These are phyloP conservation scores for Oryzias melastigma DNA, from an alignment of 2,113 vertebrate genomes.

Conservation along the genomic window DNA sequence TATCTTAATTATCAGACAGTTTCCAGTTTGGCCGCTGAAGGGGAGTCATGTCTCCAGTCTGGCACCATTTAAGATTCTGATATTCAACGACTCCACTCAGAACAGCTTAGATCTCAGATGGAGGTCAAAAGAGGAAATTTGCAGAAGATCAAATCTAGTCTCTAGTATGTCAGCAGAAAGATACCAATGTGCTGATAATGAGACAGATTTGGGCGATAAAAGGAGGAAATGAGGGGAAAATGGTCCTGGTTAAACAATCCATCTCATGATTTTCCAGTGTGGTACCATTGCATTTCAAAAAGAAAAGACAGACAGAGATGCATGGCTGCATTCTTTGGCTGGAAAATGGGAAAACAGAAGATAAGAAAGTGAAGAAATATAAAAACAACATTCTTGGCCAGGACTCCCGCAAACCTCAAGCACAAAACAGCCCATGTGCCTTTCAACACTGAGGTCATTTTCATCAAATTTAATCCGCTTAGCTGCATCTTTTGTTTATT, in stretches of 20 bases:
- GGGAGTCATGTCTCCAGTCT: conserved; percentile 8
- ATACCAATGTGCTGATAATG: conserved; percentile 30
- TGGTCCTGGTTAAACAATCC: conserved; percentile 7
- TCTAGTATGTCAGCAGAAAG: conserved; percentile 24
- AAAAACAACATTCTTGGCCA: conserved; percentile 48
- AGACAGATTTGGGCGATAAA: not conserved
- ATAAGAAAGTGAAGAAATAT: conserved; percentile 41
- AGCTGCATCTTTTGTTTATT: conserved; percentile 22
- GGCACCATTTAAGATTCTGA: conserved; percentile 10
- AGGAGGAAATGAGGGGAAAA: conserved; percentile 18
- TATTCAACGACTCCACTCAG: conserved; percentile 22
- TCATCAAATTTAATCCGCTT: conserved; percentile 15
- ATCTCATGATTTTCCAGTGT: conserved; percentile 26
- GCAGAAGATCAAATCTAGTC: conserved; percentile 32
- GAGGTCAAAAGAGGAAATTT: conserved; percentile 23
- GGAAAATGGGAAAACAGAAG: conserved; percentile 29
- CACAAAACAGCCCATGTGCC: conserved; percentile 32
- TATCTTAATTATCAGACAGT: conserved; percentile 11
- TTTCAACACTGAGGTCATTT: conserved; percentile 34
- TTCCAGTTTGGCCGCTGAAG: conserved; percentile 23
- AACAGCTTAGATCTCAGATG: conserved; percentile 20
- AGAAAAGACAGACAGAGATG: conserved; percentile 29
- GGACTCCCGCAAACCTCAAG: conserved; percentile 18
- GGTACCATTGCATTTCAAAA: conserved; percentile 22
- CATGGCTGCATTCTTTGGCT: conserved; percentile 52